These are phyloP conservation scores for Pelochelys cantorii DNA, from an alignment of 2,797 vertebrate species.

Conservation along the genomic window DNA sequence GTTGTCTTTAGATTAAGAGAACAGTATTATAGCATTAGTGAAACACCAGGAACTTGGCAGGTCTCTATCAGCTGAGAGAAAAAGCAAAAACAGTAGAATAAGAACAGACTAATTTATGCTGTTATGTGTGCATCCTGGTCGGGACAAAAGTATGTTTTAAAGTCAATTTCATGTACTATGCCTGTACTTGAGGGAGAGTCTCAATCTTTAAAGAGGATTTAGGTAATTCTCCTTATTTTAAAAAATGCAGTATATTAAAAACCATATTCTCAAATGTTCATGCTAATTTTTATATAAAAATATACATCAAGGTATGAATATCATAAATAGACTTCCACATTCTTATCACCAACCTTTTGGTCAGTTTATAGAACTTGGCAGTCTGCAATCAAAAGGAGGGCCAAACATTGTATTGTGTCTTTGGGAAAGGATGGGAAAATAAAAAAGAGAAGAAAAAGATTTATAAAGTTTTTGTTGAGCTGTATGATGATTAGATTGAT, in stretches of 20 bases:
- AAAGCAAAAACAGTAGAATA: constrained; percentile 37
- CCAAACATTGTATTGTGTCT: constrained; percentile 37
- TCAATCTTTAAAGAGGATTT: background rate
- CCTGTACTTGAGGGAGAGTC: constrained; percentile 13
- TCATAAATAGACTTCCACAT: constrained; percentile 19
- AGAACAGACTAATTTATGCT: constrained; percentile 30
- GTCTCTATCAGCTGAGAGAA: constrained; percentile 28
- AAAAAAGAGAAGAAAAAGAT: background rate
- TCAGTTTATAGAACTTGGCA: constrained; percentile 38
- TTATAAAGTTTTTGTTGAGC: constrained; percentile 1
- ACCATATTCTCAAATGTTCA: background rate
- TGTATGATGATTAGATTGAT: background rate
- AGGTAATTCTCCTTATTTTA: background rate
- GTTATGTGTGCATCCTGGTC: background rate
- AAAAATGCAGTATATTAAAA: constrained; percentile 6
- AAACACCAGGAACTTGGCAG: background rate
- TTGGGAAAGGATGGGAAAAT: constrained; percentile 16
- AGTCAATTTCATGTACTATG: background rate
- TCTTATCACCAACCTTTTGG: constrained; percentile 30
- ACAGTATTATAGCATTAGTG: background rate
- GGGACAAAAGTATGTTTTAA: background rate
- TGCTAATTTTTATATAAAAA: background rate
- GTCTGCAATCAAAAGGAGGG: background rate
- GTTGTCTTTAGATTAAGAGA: constrained; percentile 47
- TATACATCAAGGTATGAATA: constrained; percentile 23